Percentiles rank a stretch among this genome's conserved stretches.
Conservation (phyloP, 2,113 vertebrate genomes). For the Heterochromis multidens region DNA sequence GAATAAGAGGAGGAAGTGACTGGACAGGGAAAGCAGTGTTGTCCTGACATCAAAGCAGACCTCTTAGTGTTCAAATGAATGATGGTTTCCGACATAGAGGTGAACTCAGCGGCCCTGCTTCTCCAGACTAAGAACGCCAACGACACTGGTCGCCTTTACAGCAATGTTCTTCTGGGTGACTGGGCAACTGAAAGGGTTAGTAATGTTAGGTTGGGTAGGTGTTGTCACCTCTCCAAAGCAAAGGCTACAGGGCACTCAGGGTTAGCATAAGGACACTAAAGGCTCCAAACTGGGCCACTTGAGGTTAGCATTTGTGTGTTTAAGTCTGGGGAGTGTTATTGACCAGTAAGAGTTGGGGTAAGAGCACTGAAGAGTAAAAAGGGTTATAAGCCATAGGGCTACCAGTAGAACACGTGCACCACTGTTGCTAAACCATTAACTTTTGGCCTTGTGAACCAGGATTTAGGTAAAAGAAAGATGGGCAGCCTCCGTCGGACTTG, state of each 20-base stretch:
- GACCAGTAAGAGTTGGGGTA: constrained; percentile 24
- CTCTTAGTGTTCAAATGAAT: constrained; percentile 63
- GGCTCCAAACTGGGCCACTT: constrained; percentile 34
- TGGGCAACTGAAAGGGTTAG: constrained; percentile 69
- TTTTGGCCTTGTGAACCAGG: constrained; percentile 44
- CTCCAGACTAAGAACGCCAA: constrained; percentile 38
- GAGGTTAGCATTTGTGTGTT: constrained; percentile 54
- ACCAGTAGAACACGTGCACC: constrained; percentile 13
- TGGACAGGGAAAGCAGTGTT: constrained; percentile 30
- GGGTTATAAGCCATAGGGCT: constrained; percentile 34
- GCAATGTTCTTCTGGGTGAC: constrained; percentile 73
- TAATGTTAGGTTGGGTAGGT: constrained; percentile 60
- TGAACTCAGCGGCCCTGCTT: constrained; percentile 42
- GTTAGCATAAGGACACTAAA: constrained; percentile 45
- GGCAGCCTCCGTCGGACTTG: not conserved
- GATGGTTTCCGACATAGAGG: constrained; percentile 65
- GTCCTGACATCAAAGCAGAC: constrained; percentile 47
- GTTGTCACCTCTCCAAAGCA: constrained; percentile 30
- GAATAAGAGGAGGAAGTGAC: constrained; percentile 46
- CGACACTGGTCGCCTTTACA: constrained; percentile 50
- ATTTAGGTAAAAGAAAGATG: constrained; percentile 22
- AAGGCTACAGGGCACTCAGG: constrained; percentile 54
- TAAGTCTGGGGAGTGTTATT: constrained; percentile 41
- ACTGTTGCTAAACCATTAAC: constrained; percentile 42
- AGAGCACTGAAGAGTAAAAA: constrained; percentile 26